Conservation (phyloP, 2,113 vertebrate genomes). For the Uropsilus gracilis region DNA sequence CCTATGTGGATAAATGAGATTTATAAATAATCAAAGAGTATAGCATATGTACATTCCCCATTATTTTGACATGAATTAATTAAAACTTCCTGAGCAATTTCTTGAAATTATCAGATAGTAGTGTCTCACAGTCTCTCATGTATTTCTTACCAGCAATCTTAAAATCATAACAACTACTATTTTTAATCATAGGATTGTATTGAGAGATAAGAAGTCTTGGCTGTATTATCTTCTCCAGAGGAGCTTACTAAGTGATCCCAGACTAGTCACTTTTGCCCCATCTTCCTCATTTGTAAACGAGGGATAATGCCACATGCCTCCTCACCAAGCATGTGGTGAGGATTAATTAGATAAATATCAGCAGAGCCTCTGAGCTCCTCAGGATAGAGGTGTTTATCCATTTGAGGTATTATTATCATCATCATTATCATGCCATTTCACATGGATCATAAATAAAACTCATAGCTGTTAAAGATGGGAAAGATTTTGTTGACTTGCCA, state of each 20-base stretch:
- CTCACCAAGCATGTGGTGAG: conserved; percentile 52
- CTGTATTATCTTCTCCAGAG: conserved; percentile 33
- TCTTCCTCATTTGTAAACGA: conserved; percentile 50
- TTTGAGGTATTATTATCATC: conserved; percentile 49
- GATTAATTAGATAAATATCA: conserved; percentile 77
- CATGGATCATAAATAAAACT: conserved; percentile 65
- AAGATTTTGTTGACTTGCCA: conserved; percentile 60
- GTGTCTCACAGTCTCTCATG: background rate
- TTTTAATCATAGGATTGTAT: conserved; percentile 30
- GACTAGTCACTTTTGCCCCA: background rate
- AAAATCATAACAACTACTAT: background rate
- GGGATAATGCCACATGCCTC: conserved; percentile 34
- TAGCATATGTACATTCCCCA: background rate
- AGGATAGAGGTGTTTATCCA: conserved; percentile 54
- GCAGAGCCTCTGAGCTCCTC: conserved; percentile 31
- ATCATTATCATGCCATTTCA: conserved; percentile 49
- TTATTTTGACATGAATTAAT: conserved; percentile 23
- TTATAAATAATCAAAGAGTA: conserved; percentile 37
- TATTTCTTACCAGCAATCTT: conserved; percentile 26
- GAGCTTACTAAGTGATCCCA: conserved; percentile 25
- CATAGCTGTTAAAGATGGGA: conserved; percentile 42
- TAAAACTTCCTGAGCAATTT: background rate
- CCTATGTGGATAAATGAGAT: background rate
- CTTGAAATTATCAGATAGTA: conserved; percentile 6
- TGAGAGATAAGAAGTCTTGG: background rate